Evolutionary conservation across 2,113 vertebrate species (phyloP).

Genomic region (Ciconia boyciana): DNA sequence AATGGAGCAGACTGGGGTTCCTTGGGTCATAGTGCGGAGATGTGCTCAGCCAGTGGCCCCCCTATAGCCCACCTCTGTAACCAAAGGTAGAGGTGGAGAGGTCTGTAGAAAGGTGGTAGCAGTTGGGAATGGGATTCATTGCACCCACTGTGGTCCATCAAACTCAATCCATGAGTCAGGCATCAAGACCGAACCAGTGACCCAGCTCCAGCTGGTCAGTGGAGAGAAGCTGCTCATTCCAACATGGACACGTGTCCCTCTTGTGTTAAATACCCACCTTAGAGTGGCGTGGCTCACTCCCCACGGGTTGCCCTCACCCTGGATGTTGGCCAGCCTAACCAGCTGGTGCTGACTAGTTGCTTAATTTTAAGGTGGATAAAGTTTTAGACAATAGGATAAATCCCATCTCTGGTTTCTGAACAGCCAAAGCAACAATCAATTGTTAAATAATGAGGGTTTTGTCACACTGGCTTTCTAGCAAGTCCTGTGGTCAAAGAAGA

Average conservation of each 20-base stretch:
- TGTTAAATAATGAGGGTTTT: not conserved
- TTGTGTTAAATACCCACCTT: not conserved
- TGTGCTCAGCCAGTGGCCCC: not conserved
- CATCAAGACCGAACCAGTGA: not conserved
- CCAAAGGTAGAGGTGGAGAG: not conserved
- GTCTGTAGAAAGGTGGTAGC: not conserved
- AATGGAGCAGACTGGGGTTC: not conserved
- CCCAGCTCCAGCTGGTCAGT: not conserved
- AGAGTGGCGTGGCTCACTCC: not conserved
- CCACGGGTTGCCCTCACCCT: not conserved
- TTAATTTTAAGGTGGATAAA: not conserved
- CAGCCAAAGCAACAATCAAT: not conserved
- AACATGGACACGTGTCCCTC: not conserved
- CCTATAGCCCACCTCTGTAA: not conserved
- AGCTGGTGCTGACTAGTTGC: not conserved
- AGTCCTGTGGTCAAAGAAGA: not conserved
- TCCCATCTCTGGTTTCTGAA: not conserved
- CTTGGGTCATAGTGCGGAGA: fast-evolving
- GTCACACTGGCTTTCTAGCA: not conserved
- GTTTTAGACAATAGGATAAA: not conserved
- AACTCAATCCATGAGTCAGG: not conserved
- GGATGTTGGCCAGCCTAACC: not conserved
- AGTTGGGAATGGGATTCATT: not conserved
- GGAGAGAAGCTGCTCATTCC: not conserved
- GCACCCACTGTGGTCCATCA: not conserved